Percentiles rank a stretch among this genome's conserved stretches.
phyloP scores from a whole-genome alignment of 2,797 vertebrate genomes.

The Simalia tracyae region DNA sequence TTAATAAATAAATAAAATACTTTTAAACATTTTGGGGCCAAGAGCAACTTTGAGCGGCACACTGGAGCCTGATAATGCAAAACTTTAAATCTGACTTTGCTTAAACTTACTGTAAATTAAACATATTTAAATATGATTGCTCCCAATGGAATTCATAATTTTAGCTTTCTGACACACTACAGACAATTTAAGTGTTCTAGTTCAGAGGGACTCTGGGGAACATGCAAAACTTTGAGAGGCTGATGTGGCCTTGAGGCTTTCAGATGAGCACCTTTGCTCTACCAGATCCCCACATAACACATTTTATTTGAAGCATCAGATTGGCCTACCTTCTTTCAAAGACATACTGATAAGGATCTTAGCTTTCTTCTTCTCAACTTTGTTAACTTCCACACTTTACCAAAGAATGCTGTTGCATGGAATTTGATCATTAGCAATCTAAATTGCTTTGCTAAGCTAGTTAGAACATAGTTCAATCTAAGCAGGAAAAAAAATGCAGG shows the following conservation, averaged over 20 bases:
- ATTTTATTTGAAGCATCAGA: neutral
- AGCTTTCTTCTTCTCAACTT: conserved; percentile 26
- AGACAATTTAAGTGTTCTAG: neutral
- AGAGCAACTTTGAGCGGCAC: neutral
- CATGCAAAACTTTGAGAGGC: neutral
- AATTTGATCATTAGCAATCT: neutral
- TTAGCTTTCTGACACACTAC: neutral
- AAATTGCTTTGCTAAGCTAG: conserved; percentile 4
- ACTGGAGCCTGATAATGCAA: neutral
- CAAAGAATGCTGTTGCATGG: conserved; percentile 39
- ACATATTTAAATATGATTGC: neutral
- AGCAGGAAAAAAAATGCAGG: conserved; percentile 23
- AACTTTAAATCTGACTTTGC: neutral
- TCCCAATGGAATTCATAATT: neutral
- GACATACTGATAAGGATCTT: conserved; percentile 28
- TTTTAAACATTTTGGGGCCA: neutral
- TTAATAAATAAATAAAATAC: no score
- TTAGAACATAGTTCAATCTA: conserved; percentile 20
- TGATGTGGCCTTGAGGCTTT: neutral
- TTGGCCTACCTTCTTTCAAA: conserved; percentile 31
- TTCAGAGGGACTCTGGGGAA: neutral
- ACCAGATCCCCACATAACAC: neutral
- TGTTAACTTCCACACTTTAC: neutral
- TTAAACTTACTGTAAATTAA: neutral
- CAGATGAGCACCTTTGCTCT: neutral